Evolutionary conservation across 2,888 invertebrate genomes (phyloP).

Genomic region (Scaptomyza flava): DNA sequence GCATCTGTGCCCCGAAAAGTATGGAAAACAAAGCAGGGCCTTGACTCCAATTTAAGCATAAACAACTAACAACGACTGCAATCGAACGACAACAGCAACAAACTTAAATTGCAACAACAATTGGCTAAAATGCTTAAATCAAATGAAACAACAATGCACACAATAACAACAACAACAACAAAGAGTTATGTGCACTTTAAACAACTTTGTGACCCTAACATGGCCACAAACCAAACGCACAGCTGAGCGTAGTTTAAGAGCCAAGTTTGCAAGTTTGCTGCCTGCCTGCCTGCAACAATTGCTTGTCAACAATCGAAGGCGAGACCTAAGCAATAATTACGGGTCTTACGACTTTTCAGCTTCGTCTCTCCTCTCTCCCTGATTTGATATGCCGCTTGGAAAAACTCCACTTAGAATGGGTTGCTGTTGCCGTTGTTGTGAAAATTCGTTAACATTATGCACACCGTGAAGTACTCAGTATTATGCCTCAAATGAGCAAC

Average conservation of each 20-base stretch:
- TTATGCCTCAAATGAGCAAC: conserved; percentile 59
- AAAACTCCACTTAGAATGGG: conserved; percentile 67
- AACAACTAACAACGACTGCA: conserved; percentile 13
- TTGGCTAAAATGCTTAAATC: conserved; percentile 59
- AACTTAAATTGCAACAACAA: conserved; percentile 38
- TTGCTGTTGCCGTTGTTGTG: conserved; percentile 38
- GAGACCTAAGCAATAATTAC: conserved; percentile 59
- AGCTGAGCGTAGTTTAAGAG: conserved; percentile 47
- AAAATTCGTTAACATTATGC: conserved; percentile 73
- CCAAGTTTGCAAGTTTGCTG: conserved; percentile 18
- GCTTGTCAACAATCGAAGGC: conserved; percentile 75
- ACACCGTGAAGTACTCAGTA: conserved; percentile 61
- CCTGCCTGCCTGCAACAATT: conserved; percentile 55
- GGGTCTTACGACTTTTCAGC: conserved; percentile 1
- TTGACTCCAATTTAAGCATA: conserved; percentile 64
- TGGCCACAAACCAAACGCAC: conserved; percentile 51
- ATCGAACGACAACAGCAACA: conserved; percentile 2
- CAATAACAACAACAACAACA: conserved; percentile 12
- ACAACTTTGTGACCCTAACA: conserved; percentile 68
- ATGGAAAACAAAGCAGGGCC: conserved; percentile 68
- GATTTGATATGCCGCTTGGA: conserved; percentile 72
- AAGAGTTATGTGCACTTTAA: conserved; percentile 72
- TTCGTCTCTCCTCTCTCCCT: conserved; percentile 7
- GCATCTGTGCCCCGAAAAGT: conserved; percentile 49
- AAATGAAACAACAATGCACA: conserved; percentile 65